Percentiles rank a stretch among this genome's conserved stretches.
Conservation (phyloP, 1,140 invertebrate species). For the Drosophila sechellia region DNA sequence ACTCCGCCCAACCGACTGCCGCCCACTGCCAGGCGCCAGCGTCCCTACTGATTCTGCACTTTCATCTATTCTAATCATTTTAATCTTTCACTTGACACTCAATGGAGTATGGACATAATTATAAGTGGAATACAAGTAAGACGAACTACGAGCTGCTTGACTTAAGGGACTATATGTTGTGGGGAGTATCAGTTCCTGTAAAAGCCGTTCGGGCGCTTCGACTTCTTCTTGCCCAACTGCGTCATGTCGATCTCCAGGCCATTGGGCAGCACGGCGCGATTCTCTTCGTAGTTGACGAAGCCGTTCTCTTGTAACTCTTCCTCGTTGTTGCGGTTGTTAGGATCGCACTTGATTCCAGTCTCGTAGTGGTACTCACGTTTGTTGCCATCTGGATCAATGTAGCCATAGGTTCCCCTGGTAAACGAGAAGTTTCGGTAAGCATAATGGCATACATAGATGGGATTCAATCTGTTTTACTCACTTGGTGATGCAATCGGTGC, state of each 20-base stretch:
- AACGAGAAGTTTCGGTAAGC: not conserved
- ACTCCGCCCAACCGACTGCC: conserved; percentile 93
- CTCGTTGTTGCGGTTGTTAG: conserved; percentile 86
- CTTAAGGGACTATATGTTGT: conserved; percentile 57
- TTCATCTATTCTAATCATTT: conserved; percentile 63
- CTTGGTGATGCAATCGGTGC: conserved; percentile 90
- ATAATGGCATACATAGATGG: no score
- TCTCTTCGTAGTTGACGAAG: conserved; percentile 90
- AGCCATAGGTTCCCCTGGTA: conserved; percentile 91
- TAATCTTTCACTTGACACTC: conserved; percentile 68
- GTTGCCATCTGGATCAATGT: conserved; percentile 92
- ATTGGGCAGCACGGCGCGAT: conserved; percentile 89
- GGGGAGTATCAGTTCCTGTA: conserved; percentile 63
- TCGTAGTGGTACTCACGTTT: conserved; percentile 90
- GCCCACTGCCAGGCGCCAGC: conserved; percentile 87
- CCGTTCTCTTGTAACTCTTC: conserved; percentile 88
- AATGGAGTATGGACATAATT: conserved; percentile 73
- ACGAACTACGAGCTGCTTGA: conserved; percentile 59
- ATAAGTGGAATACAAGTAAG: conserved; percentile 72
- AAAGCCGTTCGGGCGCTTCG: conserved; percentile 86
- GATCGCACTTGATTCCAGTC: conserved; percentile 89
- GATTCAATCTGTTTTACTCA: conserved; percentile 32
- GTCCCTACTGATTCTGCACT: conserved; percentile 74
- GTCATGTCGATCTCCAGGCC: conserved; percentile 89
- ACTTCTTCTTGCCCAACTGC: conserved; percentile 89